These are phyloP conservation scores for Drosophila kurseongensis DNA, from an alignment of 1,140 invertebrate genomes.

Conservation along the genomic window DNA sequence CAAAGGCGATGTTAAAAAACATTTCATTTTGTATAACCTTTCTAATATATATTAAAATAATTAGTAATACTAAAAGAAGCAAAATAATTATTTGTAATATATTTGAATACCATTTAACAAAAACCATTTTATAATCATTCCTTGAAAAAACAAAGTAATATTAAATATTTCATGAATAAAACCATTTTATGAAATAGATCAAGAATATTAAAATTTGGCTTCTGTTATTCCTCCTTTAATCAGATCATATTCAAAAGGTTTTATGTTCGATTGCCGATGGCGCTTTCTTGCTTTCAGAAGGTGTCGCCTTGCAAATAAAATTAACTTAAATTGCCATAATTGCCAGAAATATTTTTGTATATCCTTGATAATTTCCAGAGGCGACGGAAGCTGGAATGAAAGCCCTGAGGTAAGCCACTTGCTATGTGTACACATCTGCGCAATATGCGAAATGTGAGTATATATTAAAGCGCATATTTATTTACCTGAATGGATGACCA, in stretches of 20 bases:
- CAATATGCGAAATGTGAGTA: constrained; percentile 15
- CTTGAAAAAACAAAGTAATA: too few species aligned
- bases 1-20: too few species aligned
- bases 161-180: too few species aligned
- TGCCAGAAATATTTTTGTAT: constrained; percentile 10
- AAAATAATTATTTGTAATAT: too few species aligned
- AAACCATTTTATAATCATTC: too few species aligned
- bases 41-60: too few species aligned
- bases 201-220: too few species aligned
- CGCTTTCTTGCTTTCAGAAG: background rate
- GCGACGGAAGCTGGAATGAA: background rate
- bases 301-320: constrained; percentile 23
- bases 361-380: constrained; percentile 13
- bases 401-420: constrained; percentile 19
- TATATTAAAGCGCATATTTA: constrained; percentile 35
- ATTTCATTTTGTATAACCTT: too few species aligned
- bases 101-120: too few species aligned
- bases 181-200: too few species aligned
- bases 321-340: constrained; percentile 19
- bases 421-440: background rate
- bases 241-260: background rate
- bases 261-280: background rate
- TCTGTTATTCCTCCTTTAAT: background rate
- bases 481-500: constrained; percentile 56
- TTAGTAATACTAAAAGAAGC: too few species aligned